Percentiles rank a stretch among this genome's conserved stretches.
These are phyloP conservation scores for Callaeas wilsoni DNA, from an alignment of 2,113 vertebrate species.

Conservation along the genomic window DNA sequence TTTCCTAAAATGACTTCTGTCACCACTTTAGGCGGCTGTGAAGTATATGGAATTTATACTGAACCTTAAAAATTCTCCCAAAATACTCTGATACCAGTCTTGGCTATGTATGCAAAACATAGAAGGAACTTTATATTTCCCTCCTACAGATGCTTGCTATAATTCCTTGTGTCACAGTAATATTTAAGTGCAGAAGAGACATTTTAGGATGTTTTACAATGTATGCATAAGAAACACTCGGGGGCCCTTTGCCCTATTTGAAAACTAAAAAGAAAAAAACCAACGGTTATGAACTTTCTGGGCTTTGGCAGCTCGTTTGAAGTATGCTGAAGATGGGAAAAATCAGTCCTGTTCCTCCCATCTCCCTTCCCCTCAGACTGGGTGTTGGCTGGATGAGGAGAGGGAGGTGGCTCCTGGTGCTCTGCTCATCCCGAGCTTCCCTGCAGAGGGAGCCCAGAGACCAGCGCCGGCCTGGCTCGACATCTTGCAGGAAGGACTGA, in stretches of 20 bases:
- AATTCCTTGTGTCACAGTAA: background rate
- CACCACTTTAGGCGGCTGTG: background rate
- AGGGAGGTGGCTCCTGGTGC: background rate
- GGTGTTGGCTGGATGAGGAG: background rate
- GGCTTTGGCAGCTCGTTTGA: background rate
- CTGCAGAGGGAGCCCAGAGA: constrained; percentile 13
- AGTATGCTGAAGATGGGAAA: background rate
- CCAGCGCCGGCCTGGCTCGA: background rate
- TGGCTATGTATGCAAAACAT: background rate
- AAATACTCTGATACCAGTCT: background rate
- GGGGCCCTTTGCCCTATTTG: background rate
- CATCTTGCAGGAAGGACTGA: background rate
- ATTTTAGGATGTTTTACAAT: background rate
- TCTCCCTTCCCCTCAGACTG: background rate
- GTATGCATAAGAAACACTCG: background rate
- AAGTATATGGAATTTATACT: background rate
- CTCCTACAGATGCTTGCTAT: background rate
- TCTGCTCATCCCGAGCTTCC: background rate
- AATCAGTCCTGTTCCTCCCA: background rate
- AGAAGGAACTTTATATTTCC: background rate
- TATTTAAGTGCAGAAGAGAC: background rate
- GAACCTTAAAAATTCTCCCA: background rate
- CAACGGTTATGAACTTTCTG: background rate
- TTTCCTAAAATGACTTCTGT: background rate
- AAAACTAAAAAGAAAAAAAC: background rate